A percentile compares a stretch with the other conserved stretches of the same genome.
Evolutionary conservation across 2,113 vertebrate genomes (phyloP).

Genomic region (Rhinoderma darwinii): DNA sequence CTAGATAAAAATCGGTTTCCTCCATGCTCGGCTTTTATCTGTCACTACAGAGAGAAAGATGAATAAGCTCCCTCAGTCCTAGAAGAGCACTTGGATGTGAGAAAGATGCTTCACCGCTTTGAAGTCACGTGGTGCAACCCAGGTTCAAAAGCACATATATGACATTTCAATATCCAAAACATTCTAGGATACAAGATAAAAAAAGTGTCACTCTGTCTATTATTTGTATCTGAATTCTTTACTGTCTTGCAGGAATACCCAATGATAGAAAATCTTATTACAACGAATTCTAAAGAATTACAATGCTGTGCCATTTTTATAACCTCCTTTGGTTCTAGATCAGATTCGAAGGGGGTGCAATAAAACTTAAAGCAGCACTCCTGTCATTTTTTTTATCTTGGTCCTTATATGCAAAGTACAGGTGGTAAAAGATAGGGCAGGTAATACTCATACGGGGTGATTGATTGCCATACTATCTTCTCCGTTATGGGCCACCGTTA

Average conservation of each 20-base stretch:
- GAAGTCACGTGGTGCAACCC: neutral
- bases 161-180: neutral
- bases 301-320: too few species aligned
- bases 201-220: neutral
- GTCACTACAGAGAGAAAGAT: constrained; percentile 21
- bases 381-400: too few species aligned
- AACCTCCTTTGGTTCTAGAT: too few species aligned
- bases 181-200: neutral
- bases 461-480: too few species aligned
- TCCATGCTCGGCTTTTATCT: neutral
- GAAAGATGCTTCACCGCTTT: constrained; percentile 5
- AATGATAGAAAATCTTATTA: neutral
- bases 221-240: neutral
- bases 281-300: too few species aligned
- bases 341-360: too few species aligned
- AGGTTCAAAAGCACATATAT: neutral
- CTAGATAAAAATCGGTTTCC: neutral
- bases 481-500: too few species aligned
- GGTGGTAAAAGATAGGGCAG: too few species aligned
- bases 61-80: neutral
- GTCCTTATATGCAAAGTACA: too few species aligned
- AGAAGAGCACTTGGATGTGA: constrained; percentile 1
- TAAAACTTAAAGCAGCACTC: too few species aligned
- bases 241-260: neutral
- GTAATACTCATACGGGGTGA: too few species aligned